phyloP scores from a whole-genome alignment of 1,140 invertebrate genomes.

The Trachelipus rathkii region DNA sequence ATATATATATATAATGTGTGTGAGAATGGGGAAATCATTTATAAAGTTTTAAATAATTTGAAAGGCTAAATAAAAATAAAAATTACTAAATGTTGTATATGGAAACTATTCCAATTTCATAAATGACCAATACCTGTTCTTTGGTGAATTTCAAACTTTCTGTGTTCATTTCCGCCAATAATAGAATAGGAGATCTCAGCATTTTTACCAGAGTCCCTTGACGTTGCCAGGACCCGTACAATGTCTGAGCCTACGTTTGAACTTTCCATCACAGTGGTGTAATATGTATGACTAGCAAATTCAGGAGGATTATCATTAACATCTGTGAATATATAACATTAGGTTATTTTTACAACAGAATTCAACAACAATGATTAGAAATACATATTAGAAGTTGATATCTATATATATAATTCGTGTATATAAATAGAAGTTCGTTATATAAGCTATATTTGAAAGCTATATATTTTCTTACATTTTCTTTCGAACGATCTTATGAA shows the following conservation, averaged over 20 bases:
- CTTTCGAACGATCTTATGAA: no score
- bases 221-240: conserved; percentile 75
- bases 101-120: no score
- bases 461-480: no score
- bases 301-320: conserved; percentile 93
- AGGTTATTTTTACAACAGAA: background rate
- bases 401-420: background rate
- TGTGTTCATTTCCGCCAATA: conserved; percentile 79
- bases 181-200: conserved; percentile 86
- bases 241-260: conserved; percentile 70
- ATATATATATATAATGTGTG: no score
- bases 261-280: conserved; percentile 65
- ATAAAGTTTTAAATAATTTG: no score
- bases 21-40: no score
- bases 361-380: background rate
- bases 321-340: conserved; percentile 56
- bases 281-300: conserved; percentile 73
- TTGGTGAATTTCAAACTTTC: conserved; percentile 73
- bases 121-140: conserved; percentile 55
- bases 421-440: background rate
- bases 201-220: conserved; percentile 88
- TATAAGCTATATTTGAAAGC: conserved; percentile 4
- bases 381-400: background rate
- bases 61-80: no score
- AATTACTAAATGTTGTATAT: no score